Evolutionary conservation across 1,140 invertebrate species (phyloP).

Genomic region (Hestina assimilis): DNA sequence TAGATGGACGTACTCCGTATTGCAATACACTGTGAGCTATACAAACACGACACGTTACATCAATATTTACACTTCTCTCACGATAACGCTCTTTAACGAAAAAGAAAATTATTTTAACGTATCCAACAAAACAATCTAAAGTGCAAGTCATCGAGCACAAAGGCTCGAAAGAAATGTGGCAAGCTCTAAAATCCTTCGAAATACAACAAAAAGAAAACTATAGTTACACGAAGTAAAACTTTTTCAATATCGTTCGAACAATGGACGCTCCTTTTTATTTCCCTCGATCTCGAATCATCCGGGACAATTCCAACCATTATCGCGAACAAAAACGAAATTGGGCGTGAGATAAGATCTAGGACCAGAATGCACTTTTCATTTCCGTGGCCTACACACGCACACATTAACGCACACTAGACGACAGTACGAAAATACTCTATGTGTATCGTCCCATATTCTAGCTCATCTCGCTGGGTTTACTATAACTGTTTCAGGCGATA

Average conservation of each 20-base stretch:
- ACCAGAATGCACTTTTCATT: conserved; percentile 61
- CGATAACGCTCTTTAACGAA: conserved; percentile 29
- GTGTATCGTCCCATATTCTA: conserved; percentile 70
- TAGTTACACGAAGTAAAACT: conserved; percentile 38
- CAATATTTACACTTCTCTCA: conserved; percentile 53
- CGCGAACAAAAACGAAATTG: conserved; percentile 24
- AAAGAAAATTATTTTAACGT: conserved; percentile 16
- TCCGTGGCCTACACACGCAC: conserved; percentile 41
- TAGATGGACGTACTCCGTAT: conserved; percentile 36
- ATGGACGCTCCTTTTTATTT: conserved; percentile 50
- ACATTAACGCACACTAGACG: conserved; percentile 55
- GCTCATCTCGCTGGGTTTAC: conserved; percentile 52
- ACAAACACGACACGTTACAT: conserved; percentile 39
- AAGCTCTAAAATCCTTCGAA: conserved; percentile 53
- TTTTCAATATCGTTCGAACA: conserved; percentile 69
- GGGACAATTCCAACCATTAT: conserved; percentile 28
- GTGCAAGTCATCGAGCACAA: conserved; percentile 48
- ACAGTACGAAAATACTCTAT: conserved; percentile 70
- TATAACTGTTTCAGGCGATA: conserved; percentile 43
- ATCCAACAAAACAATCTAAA: conserved; percentile 29
- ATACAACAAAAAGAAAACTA: conserved; percentile 41
- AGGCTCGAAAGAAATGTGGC: conserved; percentile 36
- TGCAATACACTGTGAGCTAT: conserved; percentile 37
- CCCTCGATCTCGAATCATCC: conserved; percentile 33
- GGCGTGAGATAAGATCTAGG: conserved; percentile 36